phyloP scores from a whole-genome alignment of 37 sponge, comb jelly and placozoan species.

The Bolinopsis microptera region DNA sequence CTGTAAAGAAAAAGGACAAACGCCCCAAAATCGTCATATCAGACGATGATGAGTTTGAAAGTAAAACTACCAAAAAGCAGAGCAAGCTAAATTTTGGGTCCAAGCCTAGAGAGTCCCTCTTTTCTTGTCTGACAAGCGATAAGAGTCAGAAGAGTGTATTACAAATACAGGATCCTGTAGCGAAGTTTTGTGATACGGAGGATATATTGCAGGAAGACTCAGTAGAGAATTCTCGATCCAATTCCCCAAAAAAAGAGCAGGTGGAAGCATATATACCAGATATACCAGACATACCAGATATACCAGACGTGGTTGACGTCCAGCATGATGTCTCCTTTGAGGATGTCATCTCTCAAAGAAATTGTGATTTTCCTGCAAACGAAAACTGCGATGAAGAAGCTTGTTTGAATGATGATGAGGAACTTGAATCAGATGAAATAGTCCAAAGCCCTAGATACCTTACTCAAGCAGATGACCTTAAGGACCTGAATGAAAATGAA shows the following conservation, averaged over 20 bases:
- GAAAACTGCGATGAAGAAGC: neutral
- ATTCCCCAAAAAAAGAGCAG: no score
- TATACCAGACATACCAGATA: neutral
- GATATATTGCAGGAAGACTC: no score
- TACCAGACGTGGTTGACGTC: neutral
- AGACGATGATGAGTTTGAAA: slow-evolving; percentile 55
- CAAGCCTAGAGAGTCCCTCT: neutral
- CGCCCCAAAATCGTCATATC: neutral
- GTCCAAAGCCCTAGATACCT: neutral
- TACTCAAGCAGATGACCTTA: neutral
- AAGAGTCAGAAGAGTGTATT: neutral
- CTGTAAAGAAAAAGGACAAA: neutral
- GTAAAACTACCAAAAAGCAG: neutral
- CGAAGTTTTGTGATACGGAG: no score
- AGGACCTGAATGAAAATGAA: neutral
- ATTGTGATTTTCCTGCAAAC: no score
- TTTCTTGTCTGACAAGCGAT: neutral
- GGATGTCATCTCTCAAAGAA: neutral
- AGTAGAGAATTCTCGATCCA: no score
- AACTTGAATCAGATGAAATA: neutral
- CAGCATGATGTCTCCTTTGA: slow-evolving; percentile 44
- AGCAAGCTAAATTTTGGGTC: neutral
- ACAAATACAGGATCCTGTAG: neutral
- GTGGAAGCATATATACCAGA: neutral
- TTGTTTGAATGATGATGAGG: neutral